These are phyloP conservation scores for Lepidurus arcticus DNA, from an alignment of 1,140 invertebrate species.

Conservation along the genomic window DNA sequence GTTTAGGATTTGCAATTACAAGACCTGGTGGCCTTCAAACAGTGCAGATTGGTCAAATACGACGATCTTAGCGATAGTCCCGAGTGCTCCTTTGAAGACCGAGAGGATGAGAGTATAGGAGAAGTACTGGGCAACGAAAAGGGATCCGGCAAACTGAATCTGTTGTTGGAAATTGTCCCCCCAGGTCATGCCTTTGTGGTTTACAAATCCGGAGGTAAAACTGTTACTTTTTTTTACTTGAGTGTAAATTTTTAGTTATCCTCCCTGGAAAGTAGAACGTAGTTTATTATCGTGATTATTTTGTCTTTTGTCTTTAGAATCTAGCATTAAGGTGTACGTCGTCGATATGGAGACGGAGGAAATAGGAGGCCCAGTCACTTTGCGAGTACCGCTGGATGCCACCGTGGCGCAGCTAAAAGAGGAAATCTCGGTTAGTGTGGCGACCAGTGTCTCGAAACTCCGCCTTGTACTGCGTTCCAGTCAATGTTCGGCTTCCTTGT, in stretches of 20 bases:
- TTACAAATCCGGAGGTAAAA: constrained; percentile 58
- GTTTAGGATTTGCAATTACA: constrained; percentile 55
- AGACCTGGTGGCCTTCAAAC: constrained; percentile 53
- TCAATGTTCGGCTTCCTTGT: neutral
- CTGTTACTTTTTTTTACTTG: neutral
- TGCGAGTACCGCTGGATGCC: neutral
- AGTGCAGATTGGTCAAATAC: constrained; percentile 68
- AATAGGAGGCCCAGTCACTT: neutral
- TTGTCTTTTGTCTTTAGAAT: neutral
- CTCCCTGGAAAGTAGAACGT: too few species aligned
- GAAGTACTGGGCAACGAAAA: constrained; percentile 49
- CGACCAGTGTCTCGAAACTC: neutral
- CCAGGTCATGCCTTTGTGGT: constrained; percentile 59
- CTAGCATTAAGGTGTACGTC: neutral
- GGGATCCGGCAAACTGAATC: constrained; percentile 51
- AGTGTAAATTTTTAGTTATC: too few species aligned
- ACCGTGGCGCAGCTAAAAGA: neutral
- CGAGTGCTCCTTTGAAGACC: constrained; percentile 62
- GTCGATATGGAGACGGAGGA: neutral
- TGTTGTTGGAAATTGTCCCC: constrained; percentile 61
- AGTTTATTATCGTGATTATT: too few species aligned
- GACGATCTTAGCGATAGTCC: constrained; percentile 60
- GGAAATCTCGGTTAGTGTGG: neutral
- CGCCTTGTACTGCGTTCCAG: neutral
- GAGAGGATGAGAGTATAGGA: constrained; percentile 51